phyloP scores from a whole-genome alignment of 2,888 invertebrate species.

The Clanis bilineata region DNA sequence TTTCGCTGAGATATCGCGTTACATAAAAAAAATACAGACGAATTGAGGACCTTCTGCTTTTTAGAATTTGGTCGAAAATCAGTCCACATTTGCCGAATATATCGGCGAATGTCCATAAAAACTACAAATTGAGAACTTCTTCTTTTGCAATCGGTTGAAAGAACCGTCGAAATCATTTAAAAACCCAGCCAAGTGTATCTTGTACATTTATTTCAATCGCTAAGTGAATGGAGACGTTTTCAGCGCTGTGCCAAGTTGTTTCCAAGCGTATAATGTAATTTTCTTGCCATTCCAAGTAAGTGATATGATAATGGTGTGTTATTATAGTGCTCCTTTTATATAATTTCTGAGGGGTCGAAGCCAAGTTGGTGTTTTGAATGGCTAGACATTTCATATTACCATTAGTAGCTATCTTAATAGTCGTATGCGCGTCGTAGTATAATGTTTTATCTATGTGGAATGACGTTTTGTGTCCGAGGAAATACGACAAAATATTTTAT shows the following conservation, averaged over 20 bases:
- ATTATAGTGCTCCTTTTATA: neutral
- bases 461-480: too few species aligned
- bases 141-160: neutral
- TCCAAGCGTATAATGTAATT: neutral
- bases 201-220: slow-evolving; percentile 2
- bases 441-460: too few species aligned
- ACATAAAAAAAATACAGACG: too few species aligned
- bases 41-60: too few species aligned
- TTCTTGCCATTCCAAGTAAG: slow-evolving; percentile 3
- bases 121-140: too few species aligned
- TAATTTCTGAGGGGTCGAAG: neutral
- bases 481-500: too few species aligned
- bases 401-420: too few species aligned
- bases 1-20: too few species aligned
- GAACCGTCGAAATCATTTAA: neutral
- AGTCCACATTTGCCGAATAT: too few species aligned
- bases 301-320: neutral
- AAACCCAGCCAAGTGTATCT: neutral
- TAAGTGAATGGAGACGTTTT: neutral
- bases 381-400: neutral
- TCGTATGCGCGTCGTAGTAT: too few species aligned
- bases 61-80: too few species aligned
- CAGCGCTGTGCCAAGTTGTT: neutral
- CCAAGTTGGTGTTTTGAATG: neutral
- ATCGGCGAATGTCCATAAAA: too few species aligned